Base-by-base conservation (phyloP, 2,888 invertebrate genomes). In the Mechanitis mazaeus region DNA sequence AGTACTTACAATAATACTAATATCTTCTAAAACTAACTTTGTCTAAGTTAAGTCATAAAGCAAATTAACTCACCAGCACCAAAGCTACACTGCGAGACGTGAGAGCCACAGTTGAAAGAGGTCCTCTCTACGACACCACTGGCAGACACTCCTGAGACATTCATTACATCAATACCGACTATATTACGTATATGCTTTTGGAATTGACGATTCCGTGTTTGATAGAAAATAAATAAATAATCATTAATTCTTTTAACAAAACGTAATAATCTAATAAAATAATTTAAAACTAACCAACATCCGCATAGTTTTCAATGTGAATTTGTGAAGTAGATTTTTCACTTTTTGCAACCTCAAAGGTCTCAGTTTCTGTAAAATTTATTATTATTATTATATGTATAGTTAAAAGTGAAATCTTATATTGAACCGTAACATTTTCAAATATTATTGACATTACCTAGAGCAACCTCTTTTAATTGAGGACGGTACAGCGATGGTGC, bases 81-180 rank as follows among this genome's bases (percentile, higher is more conserved):
- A 63, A 70, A 69, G 61, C 69, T 70, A 46, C 63, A 60, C 54
- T 64, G 66, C 9, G 62, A 58, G 9, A 54, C 61, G 45, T 64
- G 62, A 2, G 70, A 67, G 11, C 71, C 71, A 12, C 71, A 69
- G 31, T 56, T 69, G 11, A 71, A 69, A 0, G 71, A 71, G 3
- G 58, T 59, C 20, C 46, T 63, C 20, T 66, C 31, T n/a, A 69
- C 55, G 42, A 70, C 56, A n/a, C 66, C 65, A 9, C 61, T 56
- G 6, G 69, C 64, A 1, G 70, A 69, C 4, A 67, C 42, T 2
- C 66, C 70, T 68, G 58, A 33, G 61, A 61, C 6, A 53, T 12
- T 7, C 4, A 31, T 31, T 50, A 47, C 50, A 2, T 20, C 20
- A 20, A 20, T 20, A 20, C 20, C 20, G 20, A 20, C 20, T 20